phyloP scores from a whole-genome alignment of 1,140 invertebrate genomes.

The Wiebesia pumilae region DNA sequence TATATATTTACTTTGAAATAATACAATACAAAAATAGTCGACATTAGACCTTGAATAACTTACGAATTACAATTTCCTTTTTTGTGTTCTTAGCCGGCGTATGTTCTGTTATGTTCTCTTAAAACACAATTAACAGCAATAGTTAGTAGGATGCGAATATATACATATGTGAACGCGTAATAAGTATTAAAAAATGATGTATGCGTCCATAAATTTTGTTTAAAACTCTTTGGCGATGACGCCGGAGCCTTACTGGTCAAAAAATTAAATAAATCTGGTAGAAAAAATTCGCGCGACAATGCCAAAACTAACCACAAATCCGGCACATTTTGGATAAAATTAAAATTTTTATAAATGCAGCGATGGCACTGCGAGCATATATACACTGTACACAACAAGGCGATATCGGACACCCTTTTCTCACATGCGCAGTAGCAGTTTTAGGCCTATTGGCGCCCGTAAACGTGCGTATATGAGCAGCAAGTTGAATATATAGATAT shows the following conservation, averaged over 20 bases:
- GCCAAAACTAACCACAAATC: constrained; percentile 41
- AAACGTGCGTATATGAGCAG: no score
- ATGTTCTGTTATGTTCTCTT: not conserved
- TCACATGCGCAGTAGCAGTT: no score
- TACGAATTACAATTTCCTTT: not conserved
- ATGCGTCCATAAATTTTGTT: not conserved
- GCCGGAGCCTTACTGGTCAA: no score
- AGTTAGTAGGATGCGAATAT: not conserved
- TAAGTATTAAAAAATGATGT: not conserved
- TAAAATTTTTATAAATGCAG: not conserved
- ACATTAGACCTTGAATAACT: not conserved
- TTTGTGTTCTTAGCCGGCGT: not conserved
- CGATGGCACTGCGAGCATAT: no score
- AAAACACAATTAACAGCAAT: not conserved
- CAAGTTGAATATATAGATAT: no score
- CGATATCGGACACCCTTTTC: not conserved
- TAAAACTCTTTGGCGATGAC: not conserved
- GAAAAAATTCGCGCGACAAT: constrained; percentile 6
- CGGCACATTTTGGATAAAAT: constrained; percentile 33
- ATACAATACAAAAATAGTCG: not conserved
- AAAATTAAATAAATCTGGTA: not conserved
- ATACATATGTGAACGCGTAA: not conserved
- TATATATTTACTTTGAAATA: no score
- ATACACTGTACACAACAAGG: no score
- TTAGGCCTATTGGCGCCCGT: no score